Evolutionary conservation across 2,113 vertebrate genomes (phyloP).

Genomic region (Pterocles orientalis): DNA sequence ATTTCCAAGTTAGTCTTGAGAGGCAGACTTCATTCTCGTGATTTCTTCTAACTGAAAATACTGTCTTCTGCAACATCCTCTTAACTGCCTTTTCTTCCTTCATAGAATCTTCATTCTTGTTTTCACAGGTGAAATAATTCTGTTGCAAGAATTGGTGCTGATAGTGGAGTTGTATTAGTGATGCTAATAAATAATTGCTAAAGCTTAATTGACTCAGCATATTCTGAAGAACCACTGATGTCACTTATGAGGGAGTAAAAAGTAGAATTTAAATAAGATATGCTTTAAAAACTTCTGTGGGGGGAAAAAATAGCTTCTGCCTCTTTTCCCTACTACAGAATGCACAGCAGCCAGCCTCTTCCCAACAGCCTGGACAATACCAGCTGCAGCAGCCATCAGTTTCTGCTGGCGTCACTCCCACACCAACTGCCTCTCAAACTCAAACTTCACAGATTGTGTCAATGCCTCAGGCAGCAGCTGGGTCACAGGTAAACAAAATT

Average conservation of each 20-base stretch:
- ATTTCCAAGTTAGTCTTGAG: neutral
- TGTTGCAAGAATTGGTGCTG: neutral
- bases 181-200: neutral
- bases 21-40: neutral
- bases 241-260: neutral
- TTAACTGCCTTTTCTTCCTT: neutral
- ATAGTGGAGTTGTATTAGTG: neutral
- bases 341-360: constrained; percentile 69
- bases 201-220: neutral
- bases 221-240: neutral
- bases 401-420: constrained; percentile 60
- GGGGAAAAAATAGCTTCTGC: constrained; percentile 8
- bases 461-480: constrained; percentile 74
- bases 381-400: constrained; percentile 71
- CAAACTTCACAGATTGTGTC: constrained; percentile 70
- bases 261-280: neutral
- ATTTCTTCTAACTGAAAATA: neutral
- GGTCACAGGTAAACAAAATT: constrained; percentile 76
- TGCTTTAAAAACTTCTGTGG: neutral
- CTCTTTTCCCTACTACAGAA: constrained; percentile 55
- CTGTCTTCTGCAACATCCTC: neutral
- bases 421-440: constrained; percentile 70
- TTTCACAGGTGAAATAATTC: neutral
- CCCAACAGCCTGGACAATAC: constrained; percentile 74
- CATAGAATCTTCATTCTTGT: neutral